phyloP scores from a whole-genome alignment of 2,888 invertebrate genomes.

The Orthosia gothica region DNA sequence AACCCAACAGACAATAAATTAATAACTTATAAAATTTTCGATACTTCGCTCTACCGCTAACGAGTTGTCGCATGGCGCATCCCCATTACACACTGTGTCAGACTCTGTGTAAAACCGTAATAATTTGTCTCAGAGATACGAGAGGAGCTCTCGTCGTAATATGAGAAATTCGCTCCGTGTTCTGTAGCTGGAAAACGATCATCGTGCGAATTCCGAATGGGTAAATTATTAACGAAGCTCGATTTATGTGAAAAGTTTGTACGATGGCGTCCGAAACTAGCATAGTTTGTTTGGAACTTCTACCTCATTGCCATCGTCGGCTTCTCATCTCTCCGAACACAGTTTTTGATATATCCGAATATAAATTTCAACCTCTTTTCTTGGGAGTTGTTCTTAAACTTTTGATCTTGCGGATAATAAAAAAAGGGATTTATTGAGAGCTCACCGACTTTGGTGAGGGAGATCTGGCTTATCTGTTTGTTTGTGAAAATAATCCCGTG shows the following conservation, averaged over 20 bases:
- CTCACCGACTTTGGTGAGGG: slow-evolving; percentile 30
- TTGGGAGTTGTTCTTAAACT: slow-evolving; percentile 53
- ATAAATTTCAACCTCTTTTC: slow-evolving; percentile 67
- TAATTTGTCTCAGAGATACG: slow-evolving; percentile 51
- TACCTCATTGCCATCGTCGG: slow-evolving; percentile 69
- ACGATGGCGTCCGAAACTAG: slow-evolving; percentile 78
- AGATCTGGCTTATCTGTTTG: slow-evolving; percentile 48
- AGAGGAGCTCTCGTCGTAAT: slow-evolving; percentile 38
- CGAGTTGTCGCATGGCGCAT: slow-evolving; percentile 57
- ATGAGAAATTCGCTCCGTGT: slow-evolving; percentile 57
- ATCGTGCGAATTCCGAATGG: slow-evolving; percentile 74
- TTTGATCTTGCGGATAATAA: slow-evolving; percentile 63
- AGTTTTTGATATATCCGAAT: slow-evolving; percentile 73
- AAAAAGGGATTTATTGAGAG: slow-evolving; percentile 57
- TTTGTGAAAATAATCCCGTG: slow-evolving; percentile 42
- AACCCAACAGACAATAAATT: slow-evolving; percentile 64
- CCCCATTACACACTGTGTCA: slow-evolving; percentile 50
- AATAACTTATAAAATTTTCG: slow-evolving; percentile 63
- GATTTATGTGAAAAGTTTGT: slow-evolving; percentile 85
- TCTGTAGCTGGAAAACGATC: slow-evolving; percentile 65
- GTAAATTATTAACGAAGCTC: slow-evolving; percentile 83
- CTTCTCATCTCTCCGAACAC: slow-evolving; percentile 69
- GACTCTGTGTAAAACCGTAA: slow-evolving; percentile 49
- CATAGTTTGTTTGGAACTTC: slow-evolving; percentile 74
- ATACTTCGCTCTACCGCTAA: slow-evolving; percentile 63